Evolutionary conservation across 2,797 vertebrate species (phyloP).

Genomic region (Chrosomus eos): DNA sequence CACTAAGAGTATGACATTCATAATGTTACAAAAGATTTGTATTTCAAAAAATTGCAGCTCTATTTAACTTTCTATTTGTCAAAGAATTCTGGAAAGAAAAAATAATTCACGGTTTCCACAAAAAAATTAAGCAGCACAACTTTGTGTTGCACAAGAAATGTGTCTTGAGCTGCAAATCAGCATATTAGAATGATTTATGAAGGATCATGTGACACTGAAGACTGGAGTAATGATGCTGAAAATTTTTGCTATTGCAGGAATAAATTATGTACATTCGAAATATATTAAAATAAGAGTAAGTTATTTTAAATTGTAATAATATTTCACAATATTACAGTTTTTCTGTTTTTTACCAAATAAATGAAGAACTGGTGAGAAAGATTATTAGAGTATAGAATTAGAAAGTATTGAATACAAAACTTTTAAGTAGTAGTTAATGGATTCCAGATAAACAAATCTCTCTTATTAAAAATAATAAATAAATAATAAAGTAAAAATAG

Average conservation of each 20-base stretch:
- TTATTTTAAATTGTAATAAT: background rate
- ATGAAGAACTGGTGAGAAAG: background rate
- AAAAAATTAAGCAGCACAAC: background rate
- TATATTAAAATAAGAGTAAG: no score
- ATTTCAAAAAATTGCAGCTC: background rate
- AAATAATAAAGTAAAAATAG: background rate
- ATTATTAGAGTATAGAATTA: background rate
- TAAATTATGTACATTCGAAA: background rate
- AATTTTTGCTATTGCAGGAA: background rate
- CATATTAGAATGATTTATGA: background rate
- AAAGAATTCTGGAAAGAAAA: background rate
- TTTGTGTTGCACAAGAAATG: background rate
- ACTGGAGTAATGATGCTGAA: background rate
- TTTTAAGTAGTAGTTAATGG: background rate
- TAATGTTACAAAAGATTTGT: background rate
- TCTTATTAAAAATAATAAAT: background rate
- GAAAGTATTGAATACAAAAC: background rate
- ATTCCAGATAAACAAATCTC: background rate
- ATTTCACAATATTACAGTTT: background rate
- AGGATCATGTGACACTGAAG: background rate
- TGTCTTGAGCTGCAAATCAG: background rate
- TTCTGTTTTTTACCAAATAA: background rate
- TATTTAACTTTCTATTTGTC: background rate
- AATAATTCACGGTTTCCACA: background rate
- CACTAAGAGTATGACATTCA: background rate